A percentile compares a stretch with the other conserved stretches of the same genome.
These are phyloP conservation scores for Drosophila pandora DNA, from an alignment of 1,140 invertebrate species.

Conservation along the genomic window DNA sequence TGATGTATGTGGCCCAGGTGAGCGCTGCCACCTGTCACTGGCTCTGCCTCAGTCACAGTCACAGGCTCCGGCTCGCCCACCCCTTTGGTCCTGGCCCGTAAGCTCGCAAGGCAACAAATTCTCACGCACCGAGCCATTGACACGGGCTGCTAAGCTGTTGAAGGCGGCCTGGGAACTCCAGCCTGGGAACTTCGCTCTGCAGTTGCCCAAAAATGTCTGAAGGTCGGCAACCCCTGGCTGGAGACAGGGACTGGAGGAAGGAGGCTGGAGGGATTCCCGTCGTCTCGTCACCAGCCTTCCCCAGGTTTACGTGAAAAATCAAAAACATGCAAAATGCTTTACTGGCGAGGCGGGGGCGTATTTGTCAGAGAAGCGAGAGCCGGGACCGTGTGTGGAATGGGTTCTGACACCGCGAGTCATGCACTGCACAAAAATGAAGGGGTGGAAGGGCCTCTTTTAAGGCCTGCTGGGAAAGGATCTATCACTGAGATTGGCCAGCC, in stretches of 20 bases:
- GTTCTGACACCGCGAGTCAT: slow-evolving; percentile 12
- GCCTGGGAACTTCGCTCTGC: slow-evolving; percentile 23
- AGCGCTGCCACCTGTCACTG: slow-evolving; percentile 45
- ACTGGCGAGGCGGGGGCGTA: slow-evolving; percentile 39
- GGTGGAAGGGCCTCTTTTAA: no score
- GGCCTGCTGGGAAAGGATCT: neutral
- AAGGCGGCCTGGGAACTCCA: slow-evolving; percentile 42
- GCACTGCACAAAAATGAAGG: no score
- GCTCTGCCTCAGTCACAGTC: neutral
- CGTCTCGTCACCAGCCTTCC: neutral
- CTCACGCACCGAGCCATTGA: slow-evolving; percentile 74
- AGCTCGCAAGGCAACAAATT: slow-evolving; percentile 69
- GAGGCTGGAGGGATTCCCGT: neutral
- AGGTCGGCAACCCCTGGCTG: neutral
- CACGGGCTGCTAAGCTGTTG: slow-evolving; percentile 73
- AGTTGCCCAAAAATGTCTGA: slow-evolving; percentile 27
- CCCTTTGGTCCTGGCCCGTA: slow-evolving; percentile 15
- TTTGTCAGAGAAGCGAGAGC: slow-evolving; percentile 51
- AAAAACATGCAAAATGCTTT: slow-evolving; percentile 73
- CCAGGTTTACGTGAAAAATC: slow-evolving; percentile 43
- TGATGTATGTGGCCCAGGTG: slow-evolving; percentile 64
- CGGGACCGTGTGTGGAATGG: slow-evolving; percentile 58
- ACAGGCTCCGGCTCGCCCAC: neutral
- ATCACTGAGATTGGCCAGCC: neutral
- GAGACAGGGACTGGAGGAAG: neutral